These are phyloP conservation scores for Akabosia matsudoensis DNA, from an alignment of 1,140 invertebrate genomes.

Conservation along the genomic window DNA sequence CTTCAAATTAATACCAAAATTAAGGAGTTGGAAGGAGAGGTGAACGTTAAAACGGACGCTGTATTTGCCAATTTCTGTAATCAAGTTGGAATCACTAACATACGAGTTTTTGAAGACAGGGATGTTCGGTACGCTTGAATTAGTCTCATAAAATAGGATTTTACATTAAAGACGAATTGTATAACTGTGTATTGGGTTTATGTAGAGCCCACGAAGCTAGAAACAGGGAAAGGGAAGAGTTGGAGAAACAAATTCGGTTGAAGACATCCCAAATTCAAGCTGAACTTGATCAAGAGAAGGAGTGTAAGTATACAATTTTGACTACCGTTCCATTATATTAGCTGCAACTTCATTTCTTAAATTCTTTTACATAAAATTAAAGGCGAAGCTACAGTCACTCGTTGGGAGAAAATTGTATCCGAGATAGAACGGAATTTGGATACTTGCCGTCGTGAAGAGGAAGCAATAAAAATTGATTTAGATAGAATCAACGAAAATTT, in stretches of 20 bases:
- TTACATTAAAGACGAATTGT: not conserved
- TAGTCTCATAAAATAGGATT: not conserved
- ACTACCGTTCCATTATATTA: not conserved
- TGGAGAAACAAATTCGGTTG: constrained; percentile 94
- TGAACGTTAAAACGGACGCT: constrained; percentile 95
- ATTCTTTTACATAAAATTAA: no score
- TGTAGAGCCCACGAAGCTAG: constrained; percentile 85
- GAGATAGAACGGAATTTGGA: no score
- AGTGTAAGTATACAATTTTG: not conserved
- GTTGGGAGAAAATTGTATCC: no score
- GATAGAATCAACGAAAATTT: no score
- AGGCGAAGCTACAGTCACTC: no score
- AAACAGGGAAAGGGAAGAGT: constrained; percentile 89
- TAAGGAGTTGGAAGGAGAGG: constrained; percentile 87
- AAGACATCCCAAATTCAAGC: constrained; percentile 55
- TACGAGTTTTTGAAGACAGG: constrained; percentile 97
- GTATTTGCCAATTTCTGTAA: constrained; percentile 92
- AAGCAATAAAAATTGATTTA: no score
- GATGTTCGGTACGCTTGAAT: constrained; percentile 65
- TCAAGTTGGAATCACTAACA: constrained; percentile 92
- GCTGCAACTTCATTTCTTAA: no score
- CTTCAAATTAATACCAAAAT: constrained; percentile 78
- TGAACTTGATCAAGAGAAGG: not conserved
- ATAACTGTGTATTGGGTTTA: not conserved
- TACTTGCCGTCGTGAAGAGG: no score